Conservation (phyloP, 2,113 vertebrate species). For the Xiphorhynchus elegans region DNA sequence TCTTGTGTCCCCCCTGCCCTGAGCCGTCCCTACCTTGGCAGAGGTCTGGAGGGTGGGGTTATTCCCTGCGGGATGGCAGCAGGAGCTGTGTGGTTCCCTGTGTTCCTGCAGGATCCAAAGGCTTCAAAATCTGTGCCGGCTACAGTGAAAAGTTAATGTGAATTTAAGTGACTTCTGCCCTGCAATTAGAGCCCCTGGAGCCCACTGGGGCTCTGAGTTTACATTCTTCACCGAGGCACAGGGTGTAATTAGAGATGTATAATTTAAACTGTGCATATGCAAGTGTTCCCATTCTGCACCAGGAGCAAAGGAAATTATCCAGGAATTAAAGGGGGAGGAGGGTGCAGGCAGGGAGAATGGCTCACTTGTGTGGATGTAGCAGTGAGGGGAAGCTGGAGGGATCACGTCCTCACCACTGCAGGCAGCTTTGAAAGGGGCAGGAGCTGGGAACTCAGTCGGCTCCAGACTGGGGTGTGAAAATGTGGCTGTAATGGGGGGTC, state of each 20-base stretch:
- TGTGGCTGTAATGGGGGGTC: background rate
- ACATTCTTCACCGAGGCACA: slow-evolving; percentile 50
- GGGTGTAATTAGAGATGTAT: slow-evolving; percentile 67
- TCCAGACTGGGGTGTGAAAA: rapidly evolving
- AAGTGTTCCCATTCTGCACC: slow-evolving; percentile 35
- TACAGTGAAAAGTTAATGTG: slow-evolving; percentile 33
- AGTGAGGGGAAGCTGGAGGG: slow-evolving; percentile 9
- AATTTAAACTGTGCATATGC: slow-evolving; percentile 57
- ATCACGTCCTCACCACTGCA: background rate
- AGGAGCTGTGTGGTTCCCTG: background rate
- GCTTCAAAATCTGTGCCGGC: background rate
- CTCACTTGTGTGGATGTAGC: slow-evolving; percentile 55
- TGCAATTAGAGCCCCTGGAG: slow-evolving; percentile 58
- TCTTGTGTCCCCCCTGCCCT: background rate
- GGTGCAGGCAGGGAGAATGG: slow-evolving; percentile 1
- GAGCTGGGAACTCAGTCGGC: rapidly evolving
- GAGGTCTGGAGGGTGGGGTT: background rate
- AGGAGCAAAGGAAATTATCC: slow-evolving; percentile 65
- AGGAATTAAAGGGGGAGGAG: slow-evolving; percentile 54
- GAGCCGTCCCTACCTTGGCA: rapidly evolving
- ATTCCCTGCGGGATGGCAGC: background rate
- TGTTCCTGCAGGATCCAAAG: background rate
- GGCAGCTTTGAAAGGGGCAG: background rate
- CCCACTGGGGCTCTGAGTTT: slow-evolving; percentile 61
- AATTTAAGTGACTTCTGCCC: slow-evolving; percentile 62